Evolutionary conservation across 2,797 vertebrate species (phyloP).

Genomic region (Chloroceryle inda): DNA sequence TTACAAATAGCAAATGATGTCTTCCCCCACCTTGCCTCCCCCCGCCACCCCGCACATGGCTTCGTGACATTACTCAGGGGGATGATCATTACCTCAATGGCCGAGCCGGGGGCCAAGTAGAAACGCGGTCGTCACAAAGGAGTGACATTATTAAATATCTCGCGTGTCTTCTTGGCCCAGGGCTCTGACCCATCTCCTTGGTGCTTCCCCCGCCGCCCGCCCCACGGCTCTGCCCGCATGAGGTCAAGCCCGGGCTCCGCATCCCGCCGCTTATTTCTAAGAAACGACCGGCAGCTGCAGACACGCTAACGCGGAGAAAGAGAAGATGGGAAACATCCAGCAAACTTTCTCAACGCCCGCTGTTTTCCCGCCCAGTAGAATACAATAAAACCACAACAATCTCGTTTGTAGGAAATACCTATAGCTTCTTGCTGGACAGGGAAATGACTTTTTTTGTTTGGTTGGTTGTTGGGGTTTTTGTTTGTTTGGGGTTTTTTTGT

Average conservation of each 20-base stretch:
- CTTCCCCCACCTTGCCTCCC: background rate
- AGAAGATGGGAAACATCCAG: background rate
- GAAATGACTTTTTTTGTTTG: background rate
- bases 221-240: background rate
- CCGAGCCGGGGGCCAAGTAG: background rate
- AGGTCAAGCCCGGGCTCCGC: background rate
- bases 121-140: background rate
- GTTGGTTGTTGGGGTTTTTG: too few relatives aligned
- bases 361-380: background rate
- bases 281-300: background rate
- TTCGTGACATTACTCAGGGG: conserved; percentile 1
- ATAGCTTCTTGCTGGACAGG: background rate
- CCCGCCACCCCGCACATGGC: background rate
- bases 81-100: conserved; percentile 5
- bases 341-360: background rate
- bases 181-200: background rate
- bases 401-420: background rate
- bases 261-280: background rate
- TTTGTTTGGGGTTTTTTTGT: background rate
- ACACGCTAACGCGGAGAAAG: background rate
- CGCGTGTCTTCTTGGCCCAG: background rate
- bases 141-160: conserved; percentile 7
- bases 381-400: background rate
- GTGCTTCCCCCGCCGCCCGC: background rate
- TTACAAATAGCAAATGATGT: conserved; percentile 36